Evolutionary conservation across 2,113 vertebrate genomes (phyloP).

Genomic region (Rhodinocichla rosea): DNA sequence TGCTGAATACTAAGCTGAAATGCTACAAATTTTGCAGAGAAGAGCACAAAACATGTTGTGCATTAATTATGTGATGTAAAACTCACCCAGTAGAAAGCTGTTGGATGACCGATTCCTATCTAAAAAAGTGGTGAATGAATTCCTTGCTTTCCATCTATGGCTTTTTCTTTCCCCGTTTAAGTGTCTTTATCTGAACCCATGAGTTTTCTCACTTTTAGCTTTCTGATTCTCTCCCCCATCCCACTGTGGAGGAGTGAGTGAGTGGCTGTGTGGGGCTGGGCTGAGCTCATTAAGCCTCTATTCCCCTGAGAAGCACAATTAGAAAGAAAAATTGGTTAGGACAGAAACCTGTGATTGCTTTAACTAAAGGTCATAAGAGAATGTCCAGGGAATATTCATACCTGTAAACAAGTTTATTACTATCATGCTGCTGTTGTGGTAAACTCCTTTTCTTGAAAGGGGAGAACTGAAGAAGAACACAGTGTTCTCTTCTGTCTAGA

Average conservation of each 20-base stretch:
- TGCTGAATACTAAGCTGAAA: not conserved
- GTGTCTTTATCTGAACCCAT: not conserved
- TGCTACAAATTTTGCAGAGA: not conserved
- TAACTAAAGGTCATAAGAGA: not conserved
- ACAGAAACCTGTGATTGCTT: not conserved
- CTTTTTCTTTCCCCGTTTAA: not conserved
- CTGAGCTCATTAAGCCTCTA: not conserved
- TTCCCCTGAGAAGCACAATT: not conserved
- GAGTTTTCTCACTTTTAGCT: not conserved
- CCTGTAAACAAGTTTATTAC: not conserved
- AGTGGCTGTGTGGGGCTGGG: not conserved
- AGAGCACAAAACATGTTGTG: not conserved
- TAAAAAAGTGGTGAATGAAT: not conserved
- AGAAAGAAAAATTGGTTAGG: not conserved
- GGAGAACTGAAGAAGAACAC: not conserved
- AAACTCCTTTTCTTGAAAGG: not conserved
- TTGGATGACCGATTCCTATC: not conserved
- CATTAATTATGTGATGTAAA: not conserved
- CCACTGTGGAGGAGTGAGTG: not conserved
- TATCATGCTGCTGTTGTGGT: not conserved
- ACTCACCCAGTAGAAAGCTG: not conserved
- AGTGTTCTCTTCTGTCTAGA: not conserved
- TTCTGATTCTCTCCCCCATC: not conserved
- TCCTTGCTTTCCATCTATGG: too few species aligned
- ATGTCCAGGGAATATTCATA: not conserved